Base-by-base conservation (phyloP, 2,888 invertebrate species). In the Dasysyrphus albostriatus region DNA sequence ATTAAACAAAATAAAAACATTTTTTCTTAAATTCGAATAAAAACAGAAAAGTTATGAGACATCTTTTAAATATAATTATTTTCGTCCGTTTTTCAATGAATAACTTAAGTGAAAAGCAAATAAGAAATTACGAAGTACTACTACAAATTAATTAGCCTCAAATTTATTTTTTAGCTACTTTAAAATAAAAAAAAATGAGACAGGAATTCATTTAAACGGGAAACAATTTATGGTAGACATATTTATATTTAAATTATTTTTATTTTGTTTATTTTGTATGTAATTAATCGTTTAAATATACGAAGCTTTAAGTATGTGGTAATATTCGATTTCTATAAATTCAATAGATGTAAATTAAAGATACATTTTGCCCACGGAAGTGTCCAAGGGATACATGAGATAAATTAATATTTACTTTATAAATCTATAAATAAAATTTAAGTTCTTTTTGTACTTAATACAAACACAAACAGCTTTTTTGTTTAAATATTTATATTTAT, bases 61-160 rank as follows among this genome's bases (percentile, higher is more conserved):
- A 78, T 74, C 77, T 82, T 87, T 87, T 78, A 78, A 87, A 78
- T 82, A 74, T 67, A 81, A 75, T 87, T 87, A 82, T 87, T 87
- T 87, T 87, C 87, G 82, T 87, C 87, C 74, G 87, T 78, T 82
- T 77, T 81, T 70, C 81, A 85, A 73, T 77, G 77, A 81, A 85
- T 61, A 67, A 69, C 67, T 81, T 77, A 67, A 65, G 70, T 73
- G 81, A 78, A 65, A 58, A 37, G 51, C 61, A 63, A 61, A 78
- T 39, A 70, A 75, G 19, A 42, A 19, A 72, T 63, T 77, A 87
- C 39, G 63, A 85, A 87, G 74, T 44, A 74, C 67, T 78, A 73
- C 70, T 87, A 72, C 58, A 78, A 76, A 70, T 85, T 77, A 69
- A 85, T 78, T 73, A 82, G 82, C 82, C 70, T 74, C 74, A 82